These are phyloP conservation scores for Cephalopholis sonnerati DNA, from an alignment of 2,113 vertebrate species.

Conservation along the genomic window DNA sequence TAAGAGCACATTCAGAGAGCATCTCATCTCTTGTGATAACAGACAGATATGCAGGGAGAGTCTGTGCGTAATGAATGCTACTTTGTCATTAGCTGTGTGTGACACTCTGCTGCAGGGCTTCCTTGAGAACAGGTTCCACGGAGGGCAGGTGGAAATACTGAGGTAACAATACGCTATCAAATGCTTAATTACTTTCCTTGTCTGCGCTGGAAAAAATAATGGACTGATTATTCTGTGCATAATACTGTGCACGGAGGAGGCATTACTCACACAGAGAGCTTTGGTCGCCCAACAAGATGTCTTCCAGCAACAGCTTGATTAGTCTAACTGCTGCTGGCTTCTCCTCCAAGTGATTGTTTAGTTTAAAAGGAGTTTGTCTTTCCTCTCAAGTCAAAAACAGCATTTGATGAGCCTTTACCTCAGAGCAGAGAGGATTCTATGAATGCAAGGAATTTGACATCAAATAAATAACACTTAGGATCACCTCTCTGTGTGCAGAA, in stretches of 20 bases:
- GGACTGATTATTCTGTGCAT: conserved; percentile 55
- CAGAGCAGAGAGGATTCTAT: background rate
- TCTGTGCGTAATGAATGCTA: conserved; percentile 44
- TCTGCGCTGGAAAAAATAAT: conserved; percentile 64
- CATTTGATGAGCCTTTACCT: conserved; percentile 34
- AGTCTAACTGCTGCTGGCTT: conserved; percentile 26
- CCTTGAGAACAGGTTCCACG: conserved; percentile 40
- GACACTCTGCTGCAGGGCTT: conserved; percentile 46
- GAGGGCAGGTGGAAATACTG: conserved; percentile 60
- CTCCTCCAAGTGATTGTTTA: conserved; percentile 34
- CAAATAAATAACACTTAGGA: conserved; percentile 19
- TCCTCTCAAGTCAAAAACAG: conserved; percentile 13
- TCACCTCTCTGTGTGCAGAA: background rate
- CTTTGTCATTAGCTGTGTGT: conserved; percentile 36
- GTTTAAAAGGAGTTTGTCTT: conserved; percentile 18
- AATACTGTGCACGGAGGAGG: conserved; percentile 21
- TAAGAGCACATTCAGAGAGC: conserved; percentile 11
- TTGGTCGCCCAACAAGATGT: conserved; percentile 34
- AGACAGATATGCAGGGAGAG: conserved; percentile 35
- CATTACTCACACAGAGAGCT: conserved; percentile 56
- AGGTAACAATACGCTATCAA: conserved; percentile 67
- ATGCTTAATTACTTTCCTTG: conserved; percentile 74
- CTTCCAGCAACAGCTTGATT: conserved; percentile 48
- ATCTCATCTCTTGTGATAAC: conserved; percentile 40
- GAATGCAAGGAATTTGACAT: conserved; percentile 6